phyloP scores from a whole-genome alignment of 2,888 invertebrate genomes.

The Tenodera sinensis region DNA sequence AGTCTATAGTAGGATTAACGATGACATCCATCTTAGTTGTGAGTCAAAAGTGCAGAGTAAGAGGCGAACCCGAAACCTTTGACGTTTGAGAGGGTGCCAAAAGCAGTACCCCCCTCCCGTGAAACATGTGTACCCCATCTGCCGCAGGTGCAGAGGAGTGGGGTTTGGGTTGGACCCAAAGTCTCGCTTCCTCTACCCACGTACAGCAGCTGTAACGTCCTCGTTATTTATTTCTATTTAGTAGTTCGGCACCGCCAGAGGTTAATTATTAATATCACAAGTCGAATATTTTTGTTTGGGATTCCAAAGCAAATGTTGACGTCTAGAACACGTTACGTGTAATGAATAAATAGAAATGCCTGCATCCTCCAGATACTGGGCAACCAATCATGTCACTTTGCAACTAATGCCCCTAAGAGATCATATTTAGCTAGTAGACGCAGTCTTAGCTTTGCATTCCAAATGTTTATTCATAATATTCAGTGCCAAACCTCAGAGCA shows the following conservation, averaged over 20 bases:
- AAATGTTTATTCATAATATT: too few relatives aligned
- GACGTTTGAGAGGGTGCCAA: not conserved
- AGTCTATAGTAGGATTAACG: too few relatives aligned
- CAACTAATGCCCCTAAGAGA: too few relatives aligned
- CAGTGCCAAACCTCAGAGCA: too few relatives aligned
- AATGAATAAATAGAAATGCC: too few relatives aligned
- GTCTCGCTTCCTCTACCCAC: not conserved
- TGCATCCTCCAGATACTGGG: too few relatives aligned
- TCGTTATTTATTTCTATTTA: not conserved
- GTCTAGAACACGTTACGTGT: not conserved
- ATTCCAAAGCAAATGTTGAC: not conserved
- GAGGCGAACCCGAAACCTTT: not conserved
- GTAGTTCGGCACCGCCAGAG: not conserved
- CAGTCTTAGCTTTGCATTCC: too few relatives aligned
- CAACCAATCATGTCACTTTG: too few relatives aligned
- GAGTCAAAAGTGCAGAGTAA: too few relatives aligned
- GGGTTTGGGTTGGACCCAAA: constrained; percentile 6
- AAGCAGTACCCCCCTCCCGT: not conserved
- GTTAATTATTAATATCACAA: not conserved
- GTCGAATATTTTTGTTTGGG: not conserved
- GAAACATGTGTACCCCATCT: constrained; percentile 12
- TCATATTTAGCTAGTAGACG: too few relatives aligned
- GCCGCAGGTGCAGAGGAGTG: constrained; percentile 3
- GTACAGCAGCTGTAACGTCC: not conserved
- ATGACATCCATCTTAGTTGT: too few relatives aligned